A percentile compares a stretch with the other conserved stretches of the same genome.
Conservation (phyloP, 2,888 invertebrate species). For the Phortica okadai region DNA sequence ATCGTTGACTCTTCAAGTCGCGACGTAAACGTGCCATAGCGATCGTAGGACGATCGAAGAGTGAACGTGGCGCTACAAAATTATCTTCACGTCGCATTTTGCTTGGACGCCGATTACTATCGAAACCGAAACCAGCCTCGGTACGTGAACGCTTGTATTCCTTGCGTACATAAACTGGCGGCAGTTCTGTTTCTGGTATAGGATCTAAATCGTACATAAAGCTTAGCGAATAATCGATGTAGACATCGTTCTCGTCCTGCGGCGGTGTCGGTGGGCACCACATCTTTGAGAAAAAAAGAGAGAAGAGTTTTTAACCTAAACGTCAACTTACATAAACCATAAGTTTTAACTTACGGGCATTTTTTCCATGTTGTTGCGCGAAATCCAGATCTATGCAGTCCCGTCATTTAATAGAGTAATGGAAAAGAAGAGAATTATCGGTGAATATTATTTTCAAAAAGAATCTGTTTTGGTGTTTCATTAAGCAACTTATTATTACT, state of each 20-base stretch:
- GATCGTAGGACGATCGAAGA: constrained; percentile 88
- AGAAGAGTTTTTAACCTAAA: constrained; percentile 17
- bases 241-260: constrained; percentile 93
- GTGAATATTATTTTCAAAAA: constrained; percentile 71
- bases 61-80: constrained; percentile 86
- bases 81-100: constrained; percentile 85
- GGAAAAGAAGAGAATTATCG: constrained; percentile 68
- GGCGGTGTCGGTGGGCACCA: constrained; percentile 99
- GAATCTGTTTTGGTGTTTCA: constrained; percentile 74
- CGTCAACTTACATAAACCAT: not conserved
- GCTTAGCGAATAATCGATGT: constrained; percentile 89
- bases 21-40: constrained; percentile 86
- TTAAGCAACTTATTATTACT: constrained; percentile 44
- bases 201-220: constrained; percentile 88
- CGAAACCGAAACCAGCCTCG: constrained; percentile 79
- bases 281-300: constrained; percentile 80
- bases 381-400: constrained; percentile 84
- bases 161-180: constrained; percentile 87
- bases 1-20: constrained; percentile 86
- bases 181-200: constrained; percentile 88
- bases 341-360: constrained; percentile 86
- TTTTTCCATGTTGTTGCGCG: constrained; percentile 82
- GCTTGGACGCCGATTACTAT: constrained; percentile 80
- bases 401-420: constrained; percentile 51
- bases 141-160: constrained; percentile 84